Evolutionary conservation across 1,140 invertebrate species (phyloP).

Genomic region (Ceratoteleas bidentatus): DNA sequence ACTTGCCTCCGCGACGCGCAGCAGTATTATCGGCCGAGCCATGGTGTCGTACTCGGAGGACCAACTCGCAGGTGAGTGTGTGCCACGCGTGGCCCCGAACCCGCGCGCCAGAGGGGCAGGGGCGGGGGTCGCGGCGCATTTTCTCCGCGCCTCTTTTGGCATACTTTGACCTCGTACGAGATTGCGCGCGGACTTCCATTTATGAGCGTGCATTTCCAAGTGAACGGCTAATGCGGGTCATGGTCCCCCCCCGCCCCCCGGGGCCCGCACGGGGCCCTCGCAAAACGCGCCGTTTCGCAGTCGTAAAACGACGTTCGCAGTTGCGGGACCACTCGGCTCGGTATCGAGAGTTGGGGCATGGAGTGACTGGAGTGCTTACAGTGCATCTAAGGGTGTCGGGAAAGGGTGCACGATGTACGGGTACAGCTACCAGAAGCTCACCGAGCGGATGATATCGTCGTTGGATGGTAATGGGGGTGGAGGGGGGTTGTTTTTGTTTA

Average conservation of each 20-base stretch:
- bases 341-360: too few species aligned
- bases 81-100: slow-evolving; percentile 14
- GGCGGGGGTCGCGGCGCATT: not conserved
- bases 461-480: slow-evolving; percentile 82
- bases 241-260: slow-evolving; percentile 26
- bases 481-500: too few species aligned
- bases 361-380: too few species aligned
- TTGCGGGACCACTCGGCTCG: too few species aligned
- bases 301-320: too few species aligned
- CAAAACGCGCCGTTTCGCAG: not conserved
- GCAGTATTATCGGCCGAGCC: too few species aligned
- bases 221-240: slow-evolving; percentile 64
- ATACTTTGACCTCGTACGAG: slow-evolving; percentile 66
- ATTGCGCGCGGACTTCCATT: slow-evolving; percentile 73
- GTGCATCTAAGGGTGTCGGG: too few species aligned
- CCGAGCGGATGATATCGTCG: slow-evolving; percentile 82
- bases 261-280: slow-evolving; percentile 1
- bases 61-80: slow-evolving; percentile 92
- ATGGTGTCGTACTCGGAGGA: slow-evolving; percentile 92
- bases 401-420: slow-evolving; percentile 81
- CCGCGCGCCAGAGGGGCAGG: slow-evolving; percentile 64
- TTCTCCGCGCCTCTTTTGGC: slow-evolving; percentile 73
- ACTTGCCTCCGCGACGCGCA: too few species aligned
- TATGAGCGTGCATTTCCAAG: slow-evolving; percentile 76
- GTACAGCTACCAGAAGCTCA: slow-evolving; percentile 81